These are phyloP conservation scores for Scaptodrosophila lebanonensis DNA, from an alignment of 1,140 invertebrate genomes.

Conservation along the genomic window DNA sequence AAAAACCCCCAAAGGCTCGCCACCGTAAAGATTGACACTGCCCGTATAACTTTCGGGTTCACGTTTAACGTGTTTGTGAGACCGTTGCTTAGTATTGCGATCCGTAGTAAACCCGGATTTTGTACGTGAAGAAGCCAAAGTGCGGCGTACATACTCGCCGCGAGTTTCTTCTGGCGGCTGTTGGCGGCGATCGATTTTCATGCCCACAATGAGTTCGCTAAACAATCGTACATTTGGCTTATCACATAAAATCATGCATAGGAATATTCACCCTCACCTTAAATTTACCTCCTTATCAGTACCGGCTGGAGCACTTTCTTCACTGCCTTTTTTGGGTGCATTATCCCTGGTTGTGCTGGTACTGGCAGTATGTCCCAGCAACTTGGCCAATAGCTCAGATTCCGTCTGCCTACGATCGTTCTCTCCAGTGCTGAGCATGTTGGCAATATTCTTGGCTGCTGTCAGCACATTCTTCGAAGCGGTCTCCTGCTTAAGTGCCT, in stretches of 20 bases:
- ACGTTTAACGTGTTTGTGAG: slow-evolving; percentile 38
- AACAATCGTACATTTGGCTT: slow-evolving; percentile 37
- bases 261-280: slow-evolving; percentile 26
- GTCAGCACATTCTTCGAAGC: slow-evolving; percentile 64
- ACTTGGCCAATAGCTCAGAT: slow-evolving; percentile 85
- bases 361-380: slow-evolving; percentile 78
- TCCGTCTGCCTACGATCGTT: slow-evolving; percentile 83
- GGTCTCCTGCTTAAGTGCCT: slow-evolving; percentile 48
- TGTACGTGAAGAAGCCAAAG: slow-evolving; percentile 42
- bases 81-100: slow-evolving; percentile 18
- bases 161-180: slow-evolving; percentile 69
- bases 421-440: slow-evolving; percentile 80
- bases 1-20: slow-evolving; percentile 81
- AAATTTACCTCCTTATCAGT: slow-evolving; percentile 59
- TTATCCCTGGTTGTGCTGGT: slow-evolving; percentile 12
- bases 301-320: background rate
- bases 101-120: slow-evolving; percentile 19
- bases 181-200: slow-evolving; percentile 83
- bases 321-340: background rate
- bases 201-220: slow-evolving; percentile 84
- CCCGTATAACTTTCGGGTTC: slow-evolving; percentile 57
- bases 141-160: slow-evolving; percentile 62
- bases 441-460: slow-evolving; percentile 84
- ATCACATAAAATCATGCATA: slow-evolving; percentile 7
- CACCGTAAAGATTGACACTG: slow-evolving; percentile 80